These are phyloP conservation scores for Meghimatium bilineatum DNA, from an alignment of 2,888 invertebrate species.

Conservation along the genomic window DNA sequence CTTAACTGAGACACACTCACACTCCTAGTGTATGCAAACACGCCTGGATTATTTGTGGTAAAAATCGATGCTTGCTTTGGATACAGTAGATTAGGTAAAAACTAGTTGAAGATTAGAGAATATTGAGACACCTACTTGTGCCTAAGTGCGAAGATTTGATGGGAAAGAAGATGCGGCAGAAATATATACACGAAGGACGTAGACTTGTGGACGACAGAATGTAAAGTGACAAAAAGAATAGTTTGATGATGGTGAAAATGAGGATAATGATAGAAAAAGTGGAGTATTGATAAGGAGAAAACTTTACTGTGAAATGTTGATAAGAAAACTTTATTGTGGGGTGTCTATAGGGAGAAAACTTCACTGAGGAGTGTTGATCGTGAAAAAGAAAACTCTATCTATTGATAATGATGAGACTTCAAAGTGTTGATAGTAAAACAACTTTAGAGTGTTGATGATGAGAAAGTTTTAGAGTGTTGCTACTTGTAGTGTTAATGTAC, in stretches of 20 bases:
- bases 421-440: no score
- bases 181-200: not conserved
- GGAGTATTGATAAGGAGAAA: not conserved
- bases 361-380: no score
- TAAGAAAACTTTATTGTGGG: no score
- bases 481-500: no score
- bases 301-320: no score
- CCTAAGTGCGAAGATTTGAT: not conserved
- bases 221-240: not conserved
- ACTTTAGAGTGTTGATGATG: no score
- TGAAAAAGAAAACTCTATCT: no score
- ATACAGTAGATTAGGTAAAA: not conserved
- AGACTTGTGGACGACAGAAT: not conserved
- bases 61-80: not conserved
- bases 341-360: no score
- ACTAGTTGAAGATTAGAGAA: not conserved
- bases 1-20: constrained; percentile 1
- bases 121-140: not conserved
- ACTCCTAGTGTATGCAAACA: not conserved
- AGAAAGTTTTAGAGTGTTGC: no score
- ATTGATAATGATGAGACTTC: no score
- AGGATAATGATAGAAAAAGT: not conserved
- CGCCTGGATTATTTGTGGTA: not conserved
- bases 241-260: not conserved
- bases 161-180: not conserved